A percentile compares a stretch with the other conserved stretches of the same genome.
Evolutionary conservation across 92 coral and sea anemone genomes (phyloP).

Genomic region (Epizoanthus ramosus): DNA sequence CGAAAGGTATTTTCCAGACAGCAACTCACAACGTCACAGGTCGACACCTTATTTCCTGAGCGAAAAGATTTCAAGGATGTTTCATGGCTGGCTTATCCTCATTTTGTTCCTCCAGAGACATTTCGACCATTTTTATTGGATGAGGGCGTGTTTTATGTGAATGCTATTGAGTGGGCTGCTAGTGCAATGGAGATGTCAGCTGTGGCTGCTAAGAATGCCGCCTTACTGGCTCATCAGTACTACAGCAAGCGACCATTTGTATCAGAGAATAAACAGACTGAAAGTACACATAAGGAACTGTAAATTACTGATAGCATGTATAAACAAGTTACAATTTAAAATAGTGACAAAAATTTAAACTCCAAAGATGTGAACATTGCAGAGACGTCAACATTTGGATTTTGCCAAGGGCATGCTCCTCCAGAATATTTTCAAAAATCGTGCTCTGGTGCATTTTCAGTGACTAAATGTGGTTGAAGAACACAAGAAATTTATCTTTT

Average conservation of each 20-base stretch:
- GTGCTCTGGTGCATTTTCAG: too few species aligned
- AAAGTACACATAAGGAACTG: conserved; percentile 44
- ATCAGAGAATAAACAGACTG: background rate
- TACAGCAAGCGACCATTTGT: conserved; percentile 12
- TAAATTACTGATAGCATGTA: conserved; percentile 10
- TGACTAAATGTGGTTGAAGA: too few species aligned
- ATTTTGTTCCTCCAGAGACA: conserved; percentile 78
- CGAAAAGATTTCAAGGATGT: conserved; percentile 47
- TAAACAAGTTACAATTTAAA: too few species aligned
- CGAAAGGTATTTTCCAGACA: conserved; percentile 86
- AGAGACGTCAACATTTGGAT: too few species aligned
- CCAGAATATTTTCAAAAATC: too few species aligned
- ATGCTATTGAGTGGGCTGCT: conserved; percentile 92
- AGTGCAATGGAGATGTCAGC: conserved; percentile 99
- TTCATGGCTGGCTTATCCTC: conserved; percentile 93
- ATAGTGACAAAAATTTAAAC: too few species aligned
- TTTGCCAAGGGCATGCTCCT: too few species aligned
- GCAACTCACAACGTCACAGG: conserved; percentile 58
- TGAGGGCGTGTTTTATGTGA: conserved; percentile 93
- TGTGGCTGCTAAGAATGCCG: conserved; percentile 88
- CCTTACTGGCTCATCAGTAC: conserved; percentile 75
- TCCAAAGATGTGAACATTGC: too few species aligned
- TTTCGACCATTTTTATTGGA: conserved; percentile 87
- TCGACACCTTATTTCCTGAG: conserved; percentile 59
- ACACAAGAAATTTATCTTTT: too few species aligned